A percentile compares a stretch with the other conserved stretches of the same genome.
Evolutionary conservation across 2,797 vertebrate species (phyloP).

Genomic region (Alcedo quadribrachys): DNA sequence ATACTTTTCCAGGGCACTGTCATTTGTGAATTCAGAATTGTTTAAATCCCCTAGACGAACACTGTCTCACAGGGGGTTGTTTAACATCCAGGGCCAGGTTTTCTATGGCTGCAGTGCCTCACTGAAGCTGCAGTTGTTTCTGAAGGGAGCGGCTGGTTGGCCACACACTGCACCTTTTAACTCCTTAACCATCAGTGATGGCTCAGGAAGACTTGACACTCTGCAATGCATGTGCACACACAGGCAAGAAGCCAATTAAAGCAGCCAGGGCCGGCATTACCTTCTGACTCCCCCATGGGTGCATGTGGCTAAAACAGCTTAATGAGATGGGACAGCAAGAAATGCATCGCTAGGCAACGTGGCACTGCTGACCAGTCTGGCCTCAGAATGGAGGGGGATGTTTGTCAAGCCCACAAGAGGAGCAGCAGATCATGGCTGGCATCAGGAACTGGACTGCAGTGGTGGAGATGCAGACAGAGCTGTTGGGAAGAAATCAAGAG

Average conservation of each 20-base stretch:
- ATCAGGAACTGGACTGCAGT: background rate
- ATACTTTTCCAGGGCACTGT: background rate
- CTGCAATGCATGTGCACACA: background rate
- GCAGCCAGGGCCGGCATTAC: background rate
- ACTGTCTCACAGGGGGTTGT: background rate
- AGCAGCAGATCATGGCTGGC: rapidly evolving
- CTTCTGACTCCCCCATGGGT: background rate
- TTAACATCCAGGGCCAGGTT: background rate
- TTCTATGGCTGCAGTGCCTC: background rate
- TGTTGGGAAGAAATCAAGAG: background rate
- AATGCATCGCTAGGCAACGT: background rate
- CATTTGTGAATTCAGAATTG: background rate
- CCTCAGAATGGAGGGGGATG: rapidly evolving
- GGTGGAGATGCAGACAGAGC: background rate
- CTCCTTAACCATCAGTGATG: background rate
- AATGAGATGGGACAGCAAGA: background rate
- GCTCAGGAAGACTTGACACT: background rate
- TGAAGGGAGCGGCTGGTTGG: background rate
- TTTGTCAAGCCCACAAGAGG: background rate
- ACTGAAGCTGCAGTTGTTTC: background rate
- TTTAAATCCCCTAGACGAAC: background rate
- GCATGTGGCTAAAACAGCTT: background rate
- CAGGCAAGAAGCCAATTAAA: background rate
- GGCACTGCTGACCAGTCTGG: background rate
- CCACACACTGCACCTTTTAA: background rate